phyloP scores from a whole-genome alignment of 2,888 invertebrate genomes.

The Pogonocherus hispidulus region DNA sequence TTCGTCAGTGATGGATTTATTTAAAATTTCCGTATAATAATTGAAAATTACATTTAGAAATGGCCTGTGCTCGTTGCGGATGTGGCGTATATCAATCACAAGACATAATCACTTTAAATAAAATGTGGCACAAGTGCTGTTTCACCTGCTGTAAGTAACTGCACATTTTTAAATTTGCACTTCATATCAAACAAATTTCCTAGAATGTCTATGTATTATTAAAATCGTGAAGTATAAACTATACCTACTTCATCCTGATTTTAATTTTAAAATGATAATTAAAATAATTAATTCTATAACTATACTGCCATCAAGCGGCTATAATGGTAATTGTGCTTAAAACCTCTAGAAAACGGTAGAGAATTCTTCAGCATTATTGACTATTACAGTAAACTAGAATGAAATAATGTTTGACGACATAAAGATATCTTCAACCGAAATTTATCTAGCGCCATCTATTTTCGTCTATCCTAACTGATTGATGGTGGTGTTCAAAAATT shows the following conservation, averaged over 20 bases:
- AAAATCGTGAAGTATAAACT: not conserved
- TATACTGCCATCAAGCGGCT: no score
- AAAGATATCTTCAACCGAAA: no score
- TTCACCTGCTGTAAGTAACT: constrained; percentile 58
- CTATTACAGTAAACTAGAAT: no score
- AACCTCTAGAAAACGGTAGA: no score
- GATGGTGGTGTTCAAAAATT: not conserved
- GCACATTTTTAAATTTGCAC: not conserved
- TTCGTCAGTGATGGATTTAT: constrained; percentile 9
- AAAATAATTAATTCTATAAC: no score
- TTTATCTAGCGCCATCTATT: not conserved
- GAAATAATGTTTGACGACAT: no score
- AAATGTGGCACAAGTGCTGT: constrained; percentile 60
- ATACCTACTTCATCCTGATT: no score
- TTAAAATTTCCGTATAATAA: constrained; percentile 25
- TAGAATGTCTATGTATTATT: no score
- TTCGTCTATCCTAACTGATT: not conserved
- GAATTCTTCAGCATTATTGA: no score
- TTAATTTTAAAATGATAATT: no score
- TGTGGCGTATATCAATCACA: constrained; percentile 53
- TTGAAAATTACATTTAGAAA: constrained; percentile 30
- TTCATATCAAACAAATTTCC: no score
- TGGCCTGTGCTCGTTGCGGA: constrained; percentile 58
- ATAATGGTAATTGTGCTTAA: no score
- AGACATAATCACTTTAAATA: constrained; percentile 57